Evolutionary conservation across 2,113 vertebrate genomes (phyloP), one percentile per base, ranked within the genome.

Genomic region (Crotophaga sulcirostris): DNA sequence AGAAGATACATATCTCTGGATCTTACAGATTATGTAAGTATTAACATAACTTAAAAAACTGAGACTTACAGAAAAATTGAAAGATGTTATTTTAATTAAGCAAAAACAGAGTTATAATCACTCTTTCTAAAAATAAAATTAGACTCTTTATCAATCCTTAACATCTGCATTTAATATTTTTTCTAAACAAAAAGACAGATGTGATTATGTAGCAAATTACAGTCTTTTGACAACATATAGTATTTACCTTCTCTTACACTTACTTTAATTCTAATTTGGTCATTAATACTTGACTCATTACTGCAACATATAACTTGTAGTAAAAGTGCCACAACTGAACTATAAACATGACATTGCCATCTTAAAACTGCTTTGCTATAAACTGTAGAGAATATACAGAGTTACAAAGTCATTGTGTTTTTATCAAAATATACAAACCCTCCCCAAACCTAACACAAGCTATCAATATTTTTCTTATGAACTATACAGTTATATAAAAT

Each of bases 361-460:
- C 95, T 98, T 98, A 97, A 98, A 98, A 98, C 87, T 96, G 96
- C 95, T 98, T 97, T 98, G 97, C 97, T 98, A 98, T 98, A 98
- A 98, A 98, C 95, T 98, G 97, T 98, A 97, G 96, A 97, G 97
- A 98, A 98, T 98, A 97, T 97, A 98, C 98, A 98, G 97, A 97
- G 97, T 98, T 97, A 98, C 97, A 98, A 98, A 98, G 97, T 98
- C 62, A 82, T 93, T 64, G 91, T 93, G 72, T 90, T 97, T 96
- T 97, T 97, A 98, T 98, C 97, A 98, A 98, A 98, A 98, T 98
- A 98, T 98, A 98, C 97, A 98, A 98, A 98, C 93, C 96, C 98
- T 84, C 95, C 96, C 97, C 96, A 84, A 97, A 96, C 96, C 97
- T 97, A 98, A 97, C 97, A 97, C 95, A 97, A 97, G 96, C 97